Evolutionary conservation across 2,888 invertebrate genomes (phyloP).

Genomic region (Synanthedon vespiformis): DNA sequence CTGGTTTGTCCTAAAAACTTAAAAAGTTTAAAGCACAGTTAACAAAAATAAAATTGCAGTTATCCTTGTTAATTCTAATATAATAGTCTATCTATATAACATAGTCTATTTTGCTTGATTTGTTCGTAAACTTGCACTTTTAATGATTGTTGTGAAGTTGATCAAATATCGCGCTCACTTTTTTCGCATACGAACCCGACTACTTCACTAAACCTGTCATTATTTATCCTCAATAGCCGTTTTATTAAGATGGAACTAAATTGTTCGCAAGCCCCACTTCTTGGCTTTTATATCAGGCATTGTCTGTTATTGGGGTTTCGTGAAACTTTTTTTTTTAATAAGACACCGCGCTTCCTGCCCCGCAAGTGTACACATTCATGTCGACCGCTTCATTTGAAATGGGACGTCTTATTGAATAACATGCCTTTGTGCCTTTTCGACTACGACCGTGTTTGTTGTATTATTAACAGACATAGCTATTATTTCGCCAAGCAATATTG

Average conservation of each 20-base stretch:
- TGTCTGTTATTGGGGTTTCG: conserved; percentile 37
- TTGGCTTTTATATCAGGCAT: conserved; percentile 29
- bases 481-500: conserved; percentile 34
- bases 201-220: conserved; percentile 16
- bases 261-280: conserved; percentile 32
- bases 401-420: conserved; percentile 39
- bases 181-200: not conserved
- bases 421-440: conserved; percentile 67
- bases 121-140: too few species aligned
- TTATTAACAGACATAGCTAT: conserved; percentile 37
- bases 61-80: too few species aligned
- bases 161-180: not conserved
- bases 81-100: too few species aligned
- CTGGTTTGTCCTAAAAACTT: too few species aligned
- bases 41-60: too few species aligned
- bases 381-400: conserved; percentile 32
- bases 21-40: too few species aligned
- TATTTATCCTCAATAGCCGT: conserved; percentile 20
- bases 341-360: conserved; percentile 66
- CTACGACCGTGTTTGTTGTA: conserved; percentile 46
- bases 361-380: conserved; percentile 52
- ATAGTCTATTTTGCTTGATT: too few species aligned
- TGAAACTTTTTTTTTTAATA: conserved; percentile 39
- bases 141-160: too few species aligned
- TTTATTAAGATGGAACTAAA: conserved; percentile 18